Evolutionary conservation across 2,888 invertebrate species (phyloP), one percentile per base, ranked within the genome.

Genomic region (Dascillus cervinus): DNA sequence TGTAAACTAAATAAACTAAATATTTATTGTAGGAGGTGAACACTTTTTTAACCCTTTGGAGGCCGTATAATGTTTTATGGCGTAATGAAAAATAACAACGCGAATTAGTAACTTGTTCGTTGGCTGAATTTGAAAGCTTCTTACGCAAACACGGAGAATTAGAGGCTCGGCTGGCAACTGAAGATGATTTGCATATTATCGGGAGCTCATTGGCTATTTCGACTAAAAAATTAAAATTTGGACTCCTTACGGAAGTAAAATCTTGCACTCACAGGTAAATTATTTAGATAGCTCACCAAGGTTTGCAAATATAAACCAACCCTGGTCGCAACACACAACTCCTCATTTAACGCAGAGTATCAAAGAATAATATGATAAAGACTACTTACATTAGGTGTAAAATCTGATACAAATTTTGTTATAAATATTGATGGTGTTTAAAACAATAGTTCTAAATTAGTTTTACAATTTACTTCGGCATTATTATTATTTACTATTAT

Each of bases 61-160:
- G 82, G 11, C 85, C 87, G 0, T 94, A 92, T 60, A 83, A 84
- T 56, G 85, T 86, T 50, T 66, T 89, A 3, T 90, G 90, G 89
- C 82, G 83, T 49, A 84, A 85, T 50, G 87, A 88, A 56, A 81
- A 83, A 43, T 79, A 79, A n/a, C 73, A 82, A 12, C 68, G 85
- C 0, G 86, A 88, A 52, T 66, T 88, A 5, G 69, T 86, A 43
- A 77, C 77, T 33, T 81, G 82, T 55, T 77, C 76, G 26, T 64
- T 89, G 19, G 69, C 75, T 13, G 86, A 88, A 53, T 88, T 87
- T 49, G 88, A 88, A 57, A 61, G 75, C 2, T 75, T 80, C 1
- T 57, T 88, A 32, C 73, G 83, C 37, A 79, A 78, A 50, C 79
- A 88, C 52, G 80, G 83, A 23, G 87, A 88, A 53, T 65, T 88